Percentiles rank a stretch among this genome's conserved stretches.
phyloP scores from a whole-genome alignment of 2,797 vertebrate genomes.

The Lindbergichthys nudifrons region DNA sequence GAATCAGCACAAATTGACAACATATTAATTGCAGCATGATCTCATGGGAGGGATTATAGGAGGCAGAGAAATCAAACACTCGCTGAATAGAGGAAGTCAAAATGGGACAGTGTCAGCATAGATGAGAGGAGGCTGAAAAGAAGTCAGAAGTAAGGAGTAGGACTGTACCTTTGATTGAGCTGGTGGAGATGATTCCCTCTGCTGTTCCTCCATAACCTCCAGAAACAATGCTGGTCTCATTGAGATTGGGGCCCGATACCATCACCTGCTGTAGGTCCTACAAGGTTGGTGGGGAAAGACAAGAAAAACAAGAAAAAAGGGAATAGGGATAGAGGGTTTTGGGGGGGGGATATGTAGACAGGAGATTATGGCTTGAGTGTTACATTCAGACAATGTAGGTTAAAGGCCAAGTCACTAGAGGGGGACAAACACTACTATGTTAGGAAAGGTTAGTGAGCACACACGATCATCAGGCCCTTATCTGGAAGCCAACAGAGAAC shows the following conservation, averaged over 20 bases:
- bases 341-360: slow-evolving; percentile 34
- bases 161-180: slow-evolving; percentile 88
- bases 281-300: slow-evolving; percentile 20
- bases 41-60: background rate
- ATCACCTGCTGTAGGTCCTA: slow-evolving; percentile 98
- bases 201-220: slow-evolving; percentile 94
- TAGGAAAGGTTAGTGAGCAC: slow-evolving; percentile 58
- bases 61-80: slow-evolving; percentile 11
- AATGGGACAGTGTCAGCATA: background rate
- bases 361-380: slow-evolving; percentile 35
- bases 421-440: slow-evolving; percentile 63
- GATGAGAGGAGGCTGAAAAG: background rate
- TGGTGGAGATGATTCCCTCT: slow-evolving; percentile 92
- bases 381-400: slow-evolving; percentile 25
- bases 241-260: slow-evolving; percentile 97
- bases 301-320: slow-evolving; percentile 11
- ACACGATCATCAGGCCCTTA: slow-evolving; percentile 14
- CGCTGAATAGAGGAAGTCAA: background rate
- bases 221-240: slow-evolving; percentile 96
- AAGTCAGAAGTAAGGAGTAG: background rate
- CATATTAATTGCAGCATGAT: slow-evolving; percentile 2
- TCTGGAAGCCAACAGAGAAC: slow-evolving; percentile 19
- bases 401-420: slow-evolving; percentile 44
- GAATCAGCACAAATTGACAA: background rate
- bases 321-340: slow-evolving; percentile 18